Evolutionary conservation across 2,888 invertebrate species (phyloP), one percentile per base, ranked within the genome.

Genomic region (Dicranocentrus wangi): DNA sequence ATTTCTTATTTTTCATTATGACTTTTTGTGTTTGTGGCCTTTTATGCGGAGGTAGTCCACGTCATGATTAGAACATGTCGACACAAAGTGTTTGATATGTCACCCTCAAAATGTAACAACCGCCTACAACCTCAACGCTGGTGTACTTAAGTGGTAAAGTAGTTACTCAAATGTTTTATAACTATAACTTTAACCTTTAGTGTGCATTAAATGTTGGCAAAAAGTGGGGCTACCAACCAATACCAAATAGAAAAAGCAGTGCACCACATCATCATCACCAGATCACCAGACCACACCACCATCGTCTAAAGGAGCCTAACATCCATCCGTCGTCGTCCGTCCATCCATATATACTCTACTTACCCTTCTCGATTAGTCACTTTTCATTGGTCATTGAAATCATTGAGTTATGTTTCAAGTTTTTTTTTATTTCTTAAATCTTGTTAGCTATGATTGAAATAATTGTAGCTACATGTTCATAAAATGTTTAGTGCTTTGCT

Each of bases 401-500:
- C 39, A 39, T 39, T 66, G 73, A 73, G 43, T 75, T 75, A 75
- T 75, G 75, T 58, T 73, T 75, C 75, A 75, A 75, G 53, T 75
- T 66, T 75, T 75, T 72, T 47, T 71, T 63, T 55, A 75, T 66
- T 65, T 63, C 66, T 75, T 75, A 75, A 75, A 66, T 75, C 75
- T 75, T 75, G 75, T 75, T 75, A 75, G 65, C 75, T 66, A 58
- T 75, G 75, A 75, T 75, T 65, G 75, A 75, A 55, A 39, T 39
- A 39, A 75, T 55, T 75, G 75, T 75, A 75, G 66, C 13, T 66
- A 75, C 75, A 75, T 66, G 75, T 58, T 65, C 75, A 75, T 75
- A 75, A 75, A 75, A 55, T 75, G 27, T 75, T 66, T 75, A 75
- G 66, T 75, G 42, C 75, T 58, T 75, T 75, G 75, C 75, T 75